Evolutionary conservation across 2,888 invertebrate species (phyloP).

Genomic region (Lampropteryx suffumata): DNA sequence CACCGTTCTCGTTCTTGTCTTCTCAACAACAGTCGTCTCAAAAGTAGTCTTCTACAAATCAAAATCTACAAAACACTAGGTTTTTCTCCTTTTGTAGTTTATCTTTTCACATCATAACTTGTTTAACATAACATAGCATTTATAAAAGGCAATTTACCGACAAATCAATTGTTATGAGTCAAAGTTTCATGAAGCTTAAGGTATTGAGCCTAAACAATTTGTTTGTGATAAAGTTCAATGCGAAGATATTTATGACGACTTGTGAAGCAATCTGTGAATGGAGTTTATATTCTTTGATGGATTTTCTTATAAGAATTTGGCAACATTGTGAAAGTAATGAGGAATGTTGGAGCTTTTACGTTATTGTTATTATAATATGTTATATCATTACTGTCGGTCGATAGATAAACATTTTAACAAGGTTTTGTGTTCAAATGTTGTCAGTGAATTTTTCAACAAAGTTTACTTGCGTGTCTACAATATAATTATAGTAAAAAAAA

Average conservation of each 20-base stretch:
- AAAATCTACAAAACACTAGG: no score
- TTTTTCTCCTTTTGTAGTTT: no score
- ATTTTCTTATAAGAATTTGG: slow-evolving; percentile 4
- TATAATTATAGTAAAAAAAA: no score
- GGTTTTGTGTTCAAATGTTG: slow-evolving; percentile 1
- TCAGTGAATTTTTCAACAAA: neutral
- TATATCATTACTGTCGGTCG: neutral
- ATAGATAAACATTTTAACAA: slow-evolving; percentile 1
- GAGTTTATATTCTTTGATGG: slow-evolving; percentile 4
- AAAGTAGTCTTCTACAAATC: no score
- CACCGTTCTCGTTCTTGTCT: no score
- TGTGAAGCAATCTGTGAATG: slow-evolving; percentile 7
- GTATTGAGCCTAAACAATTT: slow-evolving; percentile 14
- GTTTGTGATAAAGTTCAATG: slow-evolving; percentile 13
- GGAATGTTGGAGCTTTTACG: slow-evolving; percentile 3
- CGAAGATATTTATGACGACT: slow-evolving; percentile 10
- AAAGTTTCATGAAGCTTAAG: no score
- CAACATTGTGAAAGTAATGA: slow-evolving; percentile 14
- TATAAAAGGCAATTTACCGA: no score
- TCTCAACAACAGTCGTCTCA: no score
- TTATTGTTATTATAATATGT: slow-evolving; percentile 5
- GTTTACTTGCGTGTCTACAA: neutral
- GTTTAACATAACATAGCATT: no score
- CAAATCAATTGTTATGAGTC: no score
- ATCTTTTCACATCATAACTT: no score